A percentile compares a stretch with the other conserved stretches of the same genome.
Conservation (phyloP, 2,888 invertebrate genomes). For the Frankliniella fusca region DNA sequence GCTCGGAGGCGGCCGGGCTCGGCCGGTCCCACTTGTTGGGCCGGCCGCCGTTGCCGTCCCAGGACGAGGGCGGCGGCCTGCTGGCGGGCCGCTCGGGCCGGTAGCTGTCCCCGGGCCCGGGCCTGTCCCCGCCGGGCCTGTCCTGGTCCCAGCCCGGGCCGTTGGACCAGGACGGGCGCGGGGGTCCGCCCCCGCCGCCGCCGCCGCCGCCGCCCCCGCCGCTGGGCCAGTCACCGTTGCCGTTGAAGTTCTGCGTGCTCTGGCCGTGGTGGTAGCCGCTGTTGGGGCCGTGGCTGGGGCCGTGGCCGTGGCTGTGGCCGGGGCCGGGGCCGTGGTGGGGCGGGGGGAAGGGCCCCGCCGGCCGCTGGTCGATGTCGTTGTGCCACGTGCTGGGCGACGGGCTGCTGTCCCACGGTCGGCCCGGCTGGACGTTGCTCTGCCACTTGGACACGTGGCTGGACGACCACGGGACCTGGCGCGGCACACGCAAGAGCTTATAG, state of each 20-base stretch:
- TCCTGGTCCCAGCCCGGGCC: conserved; percentile 29
- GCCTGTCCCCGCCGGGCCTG: too few relatives aligned
- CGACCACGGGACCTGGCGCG: conserved; percentile 68
- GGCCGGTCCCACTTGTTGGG: conserved; percentile 29
- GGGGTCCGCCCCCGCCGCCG: conserved; percentile 33
- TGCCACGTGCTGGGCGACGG: conserved; percentile 13
- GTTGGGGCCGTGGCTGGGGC: conserved; percentile 34
- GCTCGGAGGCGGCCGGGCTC: conserved; percentile 29
- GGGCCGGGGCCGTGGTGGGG: conserved; percentile 31
- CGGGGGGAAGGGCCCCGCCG: not conserved
- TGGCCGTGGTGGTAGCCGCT: conserved; percentile 36
- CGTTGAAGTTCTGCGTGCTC: conserved; percentile 44
- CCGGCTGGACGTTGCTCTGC: conserved; percentile 56
- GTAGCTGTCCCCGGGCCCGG: conserved; percentile 27
- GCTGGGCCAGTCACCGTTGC: conserved; percentile 42
- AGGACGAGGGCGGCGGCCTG: not conserved
- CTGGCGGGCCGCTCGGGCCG: conserved; percentile 1
- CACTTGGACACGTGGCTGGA: conserved; percentile 75
- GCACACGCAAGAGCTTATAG: too few relatives aligned
- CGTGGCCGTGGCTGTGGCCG: conserved; percentile 31
- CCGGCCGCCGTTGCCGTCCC: conserved; percentile 1
- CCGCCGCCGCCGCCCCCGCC: conserved; percentile 42
- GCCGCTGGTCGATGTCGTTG: conserved; percentile 22
- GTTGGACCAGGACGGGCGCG: not conserved
- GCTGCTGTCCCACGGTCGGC: conserved; percentile 41